Evolutionary conservation across 2,888 invertebrate species (phyloP).

Genomic region (Microdon myrmicae): DNA sequence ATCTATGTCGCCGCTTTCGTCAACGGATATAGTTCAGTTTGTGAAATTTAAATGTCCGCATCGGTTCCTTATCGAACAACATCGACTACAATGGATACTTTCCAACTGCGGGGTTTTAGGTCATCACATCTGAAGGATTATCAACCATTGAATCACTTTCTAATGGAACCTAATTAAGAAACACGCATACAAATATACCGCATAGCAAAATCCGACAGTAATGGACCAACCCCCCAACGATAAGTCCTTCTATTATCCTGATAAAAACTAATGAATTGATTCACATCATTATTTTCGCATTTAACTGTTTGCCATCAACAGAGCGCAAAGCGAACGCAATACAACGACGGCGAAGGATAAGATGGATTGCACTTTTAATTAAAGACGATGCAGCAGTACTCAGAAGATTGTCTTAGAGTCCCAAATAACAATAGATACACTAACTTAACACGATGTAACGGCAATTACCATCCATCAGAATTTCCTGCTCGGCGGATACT

Average conservation of each 20-base stretch:
- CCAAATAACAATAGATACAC: too few relatives aligned
- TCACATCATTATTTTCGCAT: slow-evolving; percentile 37
- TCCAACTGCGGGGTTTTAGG: slow-evolving; percentile 1
- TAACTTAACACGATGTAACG: too few relatives aligned
- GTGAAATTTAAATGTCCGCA: slow-evolving; percentile 27
- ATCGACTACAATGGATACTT: slow-evolving; percentile 11
- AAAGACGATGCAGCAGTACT: slow-evolving; percentile 28
- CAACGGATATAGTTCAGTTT: slow-evolving; percentile 21
- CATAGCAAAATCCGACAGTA: not conserved
- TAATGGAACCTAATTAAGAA: slow-evolving; percentile 12
- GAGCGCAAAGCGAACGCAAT: not conserved
- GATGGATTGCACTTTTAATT: slow-evolving; percentile 38
- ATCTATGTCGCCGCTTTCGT: too few relatives aligned
- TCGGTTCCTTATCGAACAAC: too few relatives aligned
- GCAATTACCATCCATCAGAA: too few relatives aligned
- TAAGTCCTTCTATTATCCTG: slow-evolving; percentile 13
- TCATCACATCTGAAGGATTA: too few relatives aligned
- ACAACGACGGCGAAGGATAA: too few relatives aligned
- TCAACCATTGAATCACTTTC: slow-evolving; percentile 23
- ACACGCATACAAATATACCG: slow-evolving; percentile 4
- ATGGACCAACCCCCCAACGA: not conserved
- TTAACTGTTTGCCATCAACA: slow-evolving; percentile 25
- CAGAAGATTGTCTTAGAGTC: slow-evolving; percentile 4
- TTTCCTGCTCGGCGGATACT: too few relatives aligned
- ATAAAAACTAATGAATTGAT: slow-evolving; percentile 23